These are phyloP conservation scores for Cyprinodon diabolis DNA, from an alignment of 2,797 vertebrate genomes.

Conservation along the genomic window DNA sequence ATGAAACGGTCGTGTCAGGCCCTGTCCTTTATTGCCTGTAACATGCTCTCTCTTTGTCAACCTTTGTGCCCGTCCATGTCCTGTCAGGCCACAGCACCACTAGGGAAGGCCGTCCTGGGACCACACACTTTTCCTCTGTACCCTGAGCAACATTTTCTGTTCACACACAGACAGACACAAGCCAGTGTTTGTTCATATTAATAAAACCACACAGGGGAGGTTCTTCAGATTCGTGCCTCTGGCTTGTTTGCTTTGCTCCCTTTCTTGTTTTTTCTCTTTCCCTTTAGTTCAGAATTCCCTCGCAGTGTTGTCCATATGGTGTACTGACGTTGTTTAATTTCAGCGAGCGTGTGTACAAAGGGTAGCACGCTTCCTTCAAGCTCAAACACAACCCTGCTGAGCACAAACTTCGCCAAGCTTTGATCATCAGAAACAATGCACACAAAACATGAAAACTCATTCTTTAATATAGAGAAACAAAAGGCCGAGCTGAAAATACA, in stretches of 20 bases:
- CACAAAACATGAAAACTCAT: conserved; percentile 22
- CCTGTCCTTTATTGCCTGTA: conserved; percentile 20
- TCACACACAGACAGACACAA: conserved; percentile 24
- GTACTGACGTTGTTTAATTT: conserved; percentile 48
- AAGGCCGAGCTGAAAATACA: conserved; percentile 19
- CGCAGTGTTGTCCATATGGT: conserved; percentile 55
- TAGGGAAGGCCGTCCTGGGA: conserved; percentile 32
- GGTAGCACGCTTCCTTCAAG: conserved; percentile 42
- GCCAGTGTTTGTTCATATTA: conserved; percentile 58
- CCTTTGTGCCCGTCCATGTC: conserved; percentile 27
- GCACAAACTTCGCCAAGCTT: conserved; percentile 57
- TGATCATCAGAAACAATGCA: conserved; percentile 49
- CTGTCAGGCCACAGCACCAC: conserved; percentile 29
- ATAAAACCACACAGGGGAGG: conserved; percentile 50
- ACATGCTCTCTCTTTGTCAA: conserved; percentile 39
- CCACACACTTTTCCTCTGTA: conserved; percentile 32
- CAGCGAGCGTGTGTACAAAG: conserved; percentile 40
- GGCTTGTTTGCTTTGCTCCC: conserved; percentile 60
- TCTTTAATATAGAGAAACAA: conserved; percentile 14
- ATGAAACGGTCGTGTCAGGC: conserved; percentile 54
- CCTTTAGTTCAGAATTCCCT: conserved; percentile 36
- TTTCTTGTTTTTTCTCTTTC: conserved; percentile 7
- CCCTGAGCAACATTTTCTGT: conserved; percentile 45
- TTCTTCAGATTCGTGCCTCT: conserved; percentile 35
- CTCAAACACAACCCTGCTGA: conserved; percentile 61